These are phyloP conservation scores for Augochlorella aurata DNA, from an alignment of 2,888 invertebrate species.

Conservation along the genomic window DNA sequence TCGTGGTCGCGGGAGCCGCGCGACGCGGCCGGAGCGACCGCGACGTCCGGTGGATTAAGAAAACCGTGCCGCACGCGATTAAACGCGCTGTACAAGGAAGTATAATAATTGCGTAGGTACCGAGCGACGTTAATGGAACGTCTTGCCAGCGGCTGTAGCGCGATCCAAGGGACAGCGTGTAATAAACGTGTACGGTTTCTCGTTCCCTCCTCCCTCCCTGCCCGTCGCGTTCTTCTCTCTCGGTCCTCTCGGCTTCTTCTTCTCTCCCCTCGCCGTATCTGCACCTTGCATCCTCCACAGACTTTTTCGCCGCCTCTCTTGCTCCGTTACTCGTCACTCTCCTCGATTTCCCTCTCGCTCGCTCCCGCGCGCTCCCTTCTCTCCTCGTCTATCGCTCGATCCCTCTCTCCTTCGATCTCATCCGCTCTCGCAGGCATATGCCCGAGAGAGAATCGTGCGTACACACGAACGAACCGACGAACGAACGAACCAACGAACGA, in stretches of 20 bases:
- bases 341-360: slow-evolving; percentile 17
- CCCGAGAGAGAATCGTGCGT: slow-evolving; percentile 6
- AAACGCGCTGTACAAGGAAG: slow-evolving; percentile 62
- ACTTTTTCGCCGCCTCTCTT: slow-evolving; percentile 3
- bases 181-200: slow-evolving; percentile 67
- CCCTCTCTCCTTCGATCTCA: slow-evolving; percentile 16
- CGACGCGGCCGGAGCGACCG: background rate
- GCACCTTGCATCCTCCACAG: slow-evolving; percentile 38
- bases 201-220: slow-evolving; percentile 33
- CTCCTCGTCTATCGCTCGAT: slow-evolving; percentile 5
- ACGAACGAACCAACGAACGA: background rate
- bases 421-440: slow-evolving; percentile 15
- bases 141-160: slow-evolving; percentile 60
- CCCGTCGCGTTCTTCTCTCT: background rate
- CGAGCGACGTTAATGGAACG: slow-evolving; percentile 66
- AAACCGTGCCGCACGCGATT: slow-evolving; percentile 54
- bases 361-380: background rate
- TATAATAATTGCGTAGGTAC: slow-evolving; percentile 65
- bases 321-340: slow-evolving; percentile 9
- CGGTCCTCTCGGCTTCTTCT: background rate
- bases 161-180: slow-evolving; percentile 65
- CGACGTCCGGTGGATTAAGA: slow-evolving; percentile 33
- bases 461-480: slow-evolving; percentile 6
- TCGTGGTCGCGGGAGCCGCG: background rate
- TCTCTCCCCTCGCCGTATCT: slow-evolving; percentile 29